Evolutionary conservation across 2,888 invertebrate genomes (phyloP), one percentile per base, ranked within the genome.

Genomic region (Pristionchus fissidentatus): DNA sequence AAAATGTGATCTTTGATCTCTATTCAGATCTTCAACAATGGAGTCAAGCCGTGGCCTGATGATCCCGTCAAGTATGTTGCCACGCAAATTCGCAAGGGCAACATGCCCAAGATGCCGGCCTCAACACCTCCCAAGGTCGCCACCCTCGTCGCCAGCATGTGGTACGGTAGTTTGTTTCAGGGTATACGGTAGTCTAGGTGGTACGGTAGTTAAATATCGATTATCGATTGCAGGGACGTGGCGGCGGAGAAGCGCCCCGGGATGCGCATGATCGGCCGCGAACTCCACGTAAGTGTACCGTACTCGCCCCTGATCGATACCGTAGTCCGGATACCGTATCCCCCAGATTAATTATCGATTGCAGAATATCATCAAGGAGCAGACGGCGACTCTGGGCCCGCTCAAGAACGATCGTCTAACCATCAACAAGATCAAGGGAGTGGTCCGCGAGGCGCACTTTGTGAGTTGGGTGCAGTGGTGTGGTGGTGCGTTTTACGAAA

Each of bases 91-190:
- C 79, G 84, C 35, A 84, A 60, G 62, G 85, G 85, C 15, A 84
- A 87, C 15, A 89, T 89, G 88, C 87, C 88, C n/a, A 26, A 82
- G 7, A 62, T 87, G n/a, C 88, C 88, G 3, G 81, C 75, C 4
- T 35, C 29, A 0, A 87, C 87, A 15, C 84, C 87, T n/a, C 19
- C 80, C 0, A 80, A 66, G 35, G 85, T 87, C 83, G 77, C 70
- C 7, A 75, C 73, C 7, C 52, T 87, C 29, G 81, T 84, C 49
- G 62, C 32, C 3, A 46, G 70, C n/a, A 87, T 87, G 75, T 87
- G 86, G 85, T 35, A n/a, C n/a, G n/a, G n/a, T n/a, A 35, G n/a
- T n/a, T n/a, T n/a, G n/a, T n/a, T n/a, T n/a, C n/a, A n/a, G n/a
- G 22, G 19, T n/a, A 22, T 66, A 66, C 41, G 22, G 41, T 41